A percentile compares a stretch with the other conserved stretches of the same genome.
These are phyloP conservation scores for Acheta domesticus DNA, from an alignment of 2,888 invertebrate genomes.

Conservation along the genomic window DNA sequence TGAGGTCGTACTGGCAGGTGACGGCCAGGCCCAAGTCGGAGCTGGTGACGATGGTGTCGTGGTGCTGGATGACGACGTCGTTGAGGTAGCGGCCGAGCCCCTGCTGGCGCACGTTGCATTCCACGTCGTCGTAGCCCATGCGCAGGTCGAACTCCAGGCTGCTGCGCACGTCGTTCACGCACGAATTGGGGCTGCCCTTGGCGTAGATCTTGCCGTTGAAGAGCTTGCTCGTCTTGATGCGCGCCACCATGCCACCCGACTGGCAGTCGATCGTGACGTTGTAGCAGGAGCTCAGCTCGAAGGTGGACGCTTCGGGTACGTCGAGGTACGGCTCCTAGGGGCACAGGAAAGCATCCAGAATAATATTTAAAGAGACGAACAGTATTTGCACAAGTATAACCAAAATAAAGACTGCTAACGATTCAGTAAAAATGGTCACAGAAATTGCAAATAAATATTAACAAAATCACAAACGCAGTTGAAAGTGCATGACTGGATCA, in stretches of 20 bases:
- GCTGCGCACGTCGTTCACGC: slow-evolving; percentile 83
- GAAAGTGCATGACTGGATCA: too few relatives aligned
- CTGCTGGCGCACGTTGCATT: slow-evolving; percentile 88
- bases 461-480: too few relatives aligned
- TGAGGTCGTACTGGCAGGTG: slow-evolving; percentile 90
- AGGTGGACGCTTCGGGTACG: slow-evolving; percentile 86
- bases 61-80: slow-evolving; percentile 92
- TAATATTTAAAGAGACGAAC: too few relatives aligned
- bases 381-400: background rate
- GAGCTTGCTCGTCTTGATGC: slow-evolving; percentile 85
- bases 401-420: background rate
- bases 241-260: slow-evolving; percentile 87
- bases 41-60: slow-evolving; percentile 91
- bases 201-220: slow-evolving; percentile 95
- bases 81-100: slow-evolving; percentile 83
- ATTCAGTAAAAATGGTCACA: too few relatives aligned
- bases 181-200: slow-evolving; percentile 89
- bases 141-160: slow-evolving; percentile 86
- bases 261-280: slow-evolving; percentile 92
- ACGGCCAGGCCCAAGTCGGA: slow-evolving; percentile 90
- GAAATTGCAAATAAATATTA: too few relatives aligned
- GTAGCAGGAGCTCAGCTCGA: slow-evolving; percentile 89
- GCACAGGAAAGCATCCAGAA: slow-evolving; percentile 20
- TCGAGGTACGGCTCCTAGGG: slow-evolving; percentile 80
- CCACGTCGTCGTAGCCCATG: slow-evolving; percentile 88